phyloP scores from a whole-genome alignment of 2,797 vertebrate species.

The Knipowitschia caucasica region DNA sequence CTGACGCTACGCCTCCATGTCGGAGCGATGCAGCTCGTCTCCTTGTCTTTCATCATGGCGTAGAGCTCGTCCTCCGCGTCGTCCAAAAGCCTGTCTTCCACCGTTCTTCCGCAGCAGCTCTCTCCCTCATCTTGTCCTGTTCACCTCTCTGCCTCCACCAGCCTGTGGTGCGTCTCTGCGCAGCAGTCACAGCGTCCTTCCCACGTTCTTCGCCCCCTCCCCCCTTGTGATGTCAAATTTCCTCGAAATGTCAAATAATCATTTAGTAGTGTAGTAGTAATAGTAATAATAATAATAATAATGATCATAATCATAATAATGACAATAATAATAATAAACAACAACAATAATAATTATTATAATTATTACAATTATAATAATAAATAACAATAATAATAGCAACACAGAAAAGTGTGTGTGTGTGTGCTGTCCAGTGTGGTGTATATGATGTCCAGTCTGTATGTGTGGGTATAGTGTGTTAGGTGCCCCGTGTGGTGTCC shows the following conservation, averaged over 20 bases:
- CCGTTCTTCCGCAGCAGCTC: constrained; percentile 44
- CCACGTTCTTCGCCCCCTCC: constrained; percentile 16
- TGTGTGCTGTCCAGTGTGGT: too few species aligned
- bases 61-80: constrained; percentile 29
- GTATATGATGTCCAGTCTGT: too few species aligned
- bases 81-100: constrained; percentile 34
- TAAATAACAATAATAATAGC: neutral
- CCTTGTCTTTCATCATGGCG: constrained; percentile 52
- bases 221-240: constrained; percentile 1
- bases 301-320: neutral
- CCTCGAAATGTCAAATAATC: too few species aligned
- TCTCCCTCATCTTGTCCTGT: constrained; percentile 50
- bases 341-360: neutral
- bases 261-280: too few species aligned
- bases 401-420: too few species aligned
- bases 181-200: constrained; percentile 46
- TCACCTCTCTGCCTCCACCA: constrained; percentile 38
- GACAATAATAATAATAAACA: neutral
- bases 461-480: too few species aligned
- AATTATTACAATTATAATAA: neutral
- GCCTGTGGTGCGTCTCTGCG: constrained; percentile 54
- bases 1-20: constrained; percentile 70
- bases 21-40: constrained; percentile 46
- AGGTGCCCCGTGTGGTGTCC: too few species aligned
- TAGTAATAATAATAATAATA: neutral